Percentiles rank a stretch among this genome's conserved stretches.
Evolutionary conservation across 37 sponge, comb jelly and placozoan genomes (phyloP).

Genomic region (Aphrocallistes beatrix): DNA sequence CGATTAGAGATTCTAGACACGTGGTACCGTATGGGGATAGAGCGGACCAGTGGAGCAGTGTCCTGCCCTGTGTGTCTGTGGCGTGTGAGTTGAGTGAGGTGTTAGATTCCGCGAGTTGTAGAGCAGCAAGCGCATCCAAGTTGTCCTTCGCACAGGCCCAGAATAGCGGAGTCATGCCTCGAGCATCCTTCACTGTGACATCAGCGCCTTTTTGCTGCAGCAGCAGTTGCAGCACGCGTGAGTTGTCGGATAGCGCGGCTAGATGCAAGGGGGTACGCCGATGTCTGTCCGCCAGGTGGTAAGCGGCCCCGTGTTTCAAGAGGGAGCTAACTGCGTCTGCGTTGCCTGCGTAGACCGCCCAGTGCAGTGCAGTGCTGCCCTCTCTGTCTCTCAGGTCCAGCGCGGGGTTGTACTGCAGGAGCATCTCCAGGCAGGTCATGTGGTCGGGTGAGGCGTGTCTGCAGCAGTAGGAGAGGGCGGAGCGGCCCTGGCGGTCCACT

Average conservation of each 20-base stretch:
- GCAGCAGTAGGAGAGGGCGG: background rate
- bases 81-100: background rate
- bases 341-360: background rate
- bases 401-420: background rate
- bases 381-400: background rate
- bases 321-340: background rate
- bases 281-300: background rate
- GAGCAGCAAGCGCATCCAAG: background rate
- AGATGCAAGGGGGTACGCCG: background rate
- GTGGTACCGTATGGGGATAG: background rate
- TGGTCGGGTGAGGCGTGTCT: background rate
- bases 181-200: background rate
- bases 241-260: background rate
- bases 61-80: background rate
- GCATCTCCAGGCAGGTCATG: slow-evolving; percentile 4
- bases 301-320: background rate
- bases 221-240: background rate
- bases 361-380: background rate
- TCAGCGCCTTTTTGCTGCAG: background rate
- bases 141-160: background rate
- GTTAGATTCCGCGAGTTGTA: background rate
- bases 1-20: background rate
- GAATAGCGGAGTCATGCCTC: background rate
- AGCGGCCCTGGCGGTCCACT: background rate
- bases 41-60: background rate